phyloP scores from a whole-genome alignment of 2,113 vertebrate species.

The Xerus inauris region DNA sequence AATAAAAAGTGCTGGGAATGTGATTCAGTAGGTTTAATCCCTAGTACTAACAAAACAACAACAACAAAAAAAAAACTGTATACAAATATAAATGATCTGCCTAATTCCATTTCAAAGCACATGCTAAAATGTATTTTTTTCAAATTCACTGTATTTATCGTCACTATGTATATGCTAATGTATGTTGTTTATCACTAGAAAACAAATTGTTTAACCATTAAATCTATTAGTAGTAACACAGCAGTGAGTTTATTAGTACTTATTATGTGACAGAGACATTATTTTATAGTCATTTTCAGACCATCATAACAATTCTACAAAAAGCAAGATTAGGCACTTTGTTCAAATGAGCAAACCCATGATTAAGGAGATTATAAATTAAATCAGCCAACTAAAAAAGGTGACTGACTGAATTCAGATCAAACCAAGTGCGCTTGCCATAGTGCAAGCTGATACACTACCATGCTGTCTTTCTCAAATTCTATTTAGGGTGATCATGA shows the following conservation, averaged over 20 bases:
- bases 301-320: not conserved
- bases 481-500: too few species aligned
- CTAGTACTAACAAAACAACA: too few species aligned
- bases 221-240: not conserved
- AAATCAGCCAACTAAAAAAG: not conserved
- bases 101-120: not conserved
- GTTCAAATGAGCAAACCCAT: not conserved
- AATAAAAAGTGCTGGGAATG: too few species aligned
- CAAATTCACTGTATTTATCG: conserved; percentile 14
- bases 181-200: conserved; percentile 1
- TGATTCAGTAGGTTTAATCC: too few species aligned
- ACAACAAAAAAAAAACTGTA: not conserved
- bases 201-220: not conserved
- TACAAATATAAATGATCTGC: not conserved
- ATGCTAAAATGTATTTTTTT: not conserved
- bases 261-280: not conserved
- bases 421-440: not conserved
- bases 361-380: not conserved
- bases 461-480: not conserved
- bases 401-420: not conserved
- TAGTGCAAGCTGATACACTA: not conserved
- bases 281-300: not conserved
- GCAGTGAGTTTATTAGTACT: not conserved
- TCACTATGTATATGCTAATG: not conserved
- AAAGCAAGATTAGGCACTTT: not conserved